Evolutionary conservation across 2,797 vertebrate genomes (phyloP).

Genomic region (Limnodromus scolopaceus): DNA sequence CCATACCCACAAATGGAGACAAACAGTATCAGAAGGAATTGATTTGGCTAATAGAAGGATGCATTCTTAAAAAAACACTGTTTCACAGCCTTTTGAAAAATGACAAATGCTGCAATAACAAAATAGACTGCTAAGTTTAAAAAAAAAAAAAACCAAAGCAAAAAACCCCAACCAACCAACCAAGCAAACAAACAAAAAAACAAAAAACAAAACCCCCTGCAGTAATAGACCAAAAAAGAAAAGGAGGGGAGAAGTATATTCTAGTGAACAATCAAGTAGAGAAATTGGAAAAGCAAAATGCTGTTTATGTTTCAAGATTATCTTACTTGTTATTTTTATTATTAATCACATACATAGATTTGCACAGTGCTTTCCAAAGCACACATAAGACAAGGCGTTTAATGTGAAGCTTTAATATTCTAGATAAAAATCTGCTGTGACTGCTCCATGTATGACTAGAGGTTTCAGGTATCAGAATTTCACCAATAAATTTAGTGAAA

Average conservation of each 20-base stretch:
- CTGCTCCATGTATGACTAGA: background rate
- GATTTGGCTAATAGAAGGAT: slow-evolving; percentile 1
- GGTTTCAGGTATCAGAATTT: slow-evolving; percentile 24
- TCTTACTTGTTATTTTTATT: slow-evolving; percentile 32
- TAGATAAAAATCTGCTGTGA: background rate
- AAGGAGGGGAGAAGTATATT: background rate
- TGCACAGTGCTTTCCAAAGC: slow-evolving; percentile 3
- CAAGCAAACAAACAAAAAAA: background rate
- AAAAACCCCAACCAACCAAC: background rate
- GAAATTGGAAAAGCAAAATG: slow-evolving; percentile 45
- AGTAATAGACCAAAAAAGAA: background rate
- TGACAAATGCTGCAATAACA: background rate
- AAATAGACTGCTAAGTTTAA: background rate
- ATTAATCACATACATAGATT: background rate
- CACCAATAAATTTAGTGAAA: slow-evolving; percentile 44
- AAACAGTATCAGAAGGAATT: slow-evolving; percentile 28
- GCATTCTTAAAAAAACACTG: background rate
- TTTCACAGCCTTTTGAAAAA: slow-evolving; percentile 1
- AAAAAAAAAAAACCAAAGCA: background rate
- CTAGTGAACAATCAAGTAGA: background rate
- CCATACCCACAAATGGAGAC: slow-evolving; percentile 38
- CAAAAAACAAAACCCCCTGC: no score
- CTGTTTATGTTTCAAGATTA: slow-evolving; percentile 24
- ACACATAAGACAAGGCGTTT: background rate
- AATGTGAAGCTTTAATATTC: background rate